Conservation (phyloP, 1,140 invertebrate genomes). For the Macrobrachium nipponense region DNA sequence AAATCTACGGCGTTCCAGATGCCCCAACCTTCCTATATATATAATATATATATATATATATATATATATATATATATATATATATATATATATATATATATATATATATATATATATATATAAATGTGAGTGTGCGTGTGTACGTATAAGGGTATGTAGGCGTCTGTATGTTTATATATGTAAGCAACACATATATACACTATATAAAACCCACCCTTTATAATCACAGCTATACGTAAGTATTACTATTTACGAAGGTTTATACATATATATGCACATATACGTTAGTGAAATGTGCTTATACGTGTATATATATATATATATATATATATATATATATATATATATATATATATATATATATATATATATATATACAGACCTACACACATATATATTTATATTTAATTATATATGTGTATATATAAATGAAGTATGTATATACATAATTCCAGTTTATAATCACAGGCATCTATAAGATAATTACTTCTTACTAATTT, state of each 20-base stretch:
- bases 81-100: too few species aligned
- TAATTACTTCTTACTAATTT: too few species aligned
- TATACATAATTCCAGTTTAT: neutral
- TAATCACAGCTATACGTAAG: conserved; percentile 12
- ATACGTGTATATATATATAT: conserved; percentile 14
- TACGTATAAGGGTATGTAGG: too few species aligned
- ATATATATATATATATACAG: neutral
- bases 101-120: too few species aligned
- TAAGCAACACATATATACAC: too few species aligned
- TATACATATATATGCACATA: conserved; percentile 12
- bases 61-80: too few species aligned
- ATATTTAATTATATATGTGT: neutral
- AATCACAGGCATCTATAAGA: neutral
- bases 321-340: conserved; percentile 19
- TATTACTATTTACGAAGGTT: conserved; percentile 34
- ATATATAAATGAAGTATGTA: neutral
- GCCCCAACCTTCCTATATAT: too few species aligned
- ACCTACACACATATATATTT: neutral
- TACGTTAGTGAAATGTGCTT: neutral
- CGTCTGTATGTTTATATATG: too few species aligned
- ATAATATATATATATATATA: too few species aligned
- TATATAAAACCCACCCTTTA: neutral
- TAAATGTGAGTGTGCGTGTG: too few species aligned
- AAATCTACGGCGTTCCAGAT: too few species aligned
- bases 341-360: conserved; percentile 17